phyloP scores from a whole-genome alignment of 2,888 invertebrate species.

The Crioceris asparagi region DNA sequence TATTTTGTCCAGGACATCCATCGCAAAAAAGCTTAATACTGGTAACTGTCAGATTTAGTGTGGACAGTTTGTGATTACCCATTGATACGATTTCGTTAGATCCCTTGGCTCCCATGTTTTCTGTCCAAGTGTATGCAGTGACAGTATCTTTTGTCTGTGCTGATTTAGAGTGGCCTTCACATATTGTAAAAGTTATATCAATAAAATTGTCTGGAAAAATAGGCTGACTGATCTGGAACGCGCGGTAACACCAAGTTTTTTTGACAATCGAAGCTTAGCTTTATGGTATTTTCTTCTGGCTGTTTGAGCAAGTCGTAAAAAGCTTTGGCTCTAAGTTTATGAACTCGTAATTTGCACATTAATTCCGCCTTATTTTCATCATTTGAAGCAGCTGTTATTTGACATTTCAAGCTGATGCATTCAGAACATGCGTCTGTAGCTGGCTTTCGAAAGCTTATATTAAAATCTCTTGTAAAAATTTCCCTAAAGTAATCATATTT shows the following conservation, averaged over 20 bases:
- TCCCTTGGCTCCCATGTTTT: conserved; percentile 6
- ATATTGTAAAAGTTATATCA: conserved; percentile 13
- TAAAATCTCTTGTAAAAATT: too few relatives aligned
- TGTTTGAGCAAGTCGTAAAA: background rate
- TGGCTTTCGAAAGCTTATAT: too few relatives aligned
- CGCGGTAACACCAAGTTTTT: conserved; percentile 11
- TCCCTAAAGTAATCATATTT: too few relatives aligned
- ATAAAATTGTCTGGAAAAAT: conserved; percentile 10
- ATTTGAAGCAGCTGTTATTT: too few relatives aligned
- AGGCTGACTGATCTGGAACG: conserved; percentile 11
- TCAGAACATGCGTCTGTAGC: too few relatives aligned
- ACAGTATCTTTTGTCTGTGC: conserved; percentile 6
- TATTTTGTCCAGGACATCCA: conserved; percentile 13
- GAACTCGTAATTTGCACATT: background rate
- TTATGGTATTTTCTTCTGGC: conserved; percentile 3
- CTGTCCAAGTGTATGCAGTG: conserved; percentile 8
- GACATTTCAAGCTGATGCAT: too few relatives aligned
- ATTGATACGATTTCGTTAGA: conserved; percentile 10
- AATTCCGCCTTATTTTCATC: background rate
- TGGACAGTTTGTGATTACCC: conserved; percentile 8
- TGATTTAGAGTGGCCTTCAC: conserved; percentile 7
- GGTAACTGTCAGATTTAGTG: conserved; percentile 5
- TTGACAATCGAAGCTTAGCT: conserved; percentile 16
- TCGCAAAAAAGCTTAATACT: conserved; percentile 9
- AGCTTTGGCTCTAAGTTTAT: conserved; percentile 1